Evolutionary conservation across 2,113 vertebrate species (phyloP).

Genomic region (Cyanocitta stelleri): DNA sequence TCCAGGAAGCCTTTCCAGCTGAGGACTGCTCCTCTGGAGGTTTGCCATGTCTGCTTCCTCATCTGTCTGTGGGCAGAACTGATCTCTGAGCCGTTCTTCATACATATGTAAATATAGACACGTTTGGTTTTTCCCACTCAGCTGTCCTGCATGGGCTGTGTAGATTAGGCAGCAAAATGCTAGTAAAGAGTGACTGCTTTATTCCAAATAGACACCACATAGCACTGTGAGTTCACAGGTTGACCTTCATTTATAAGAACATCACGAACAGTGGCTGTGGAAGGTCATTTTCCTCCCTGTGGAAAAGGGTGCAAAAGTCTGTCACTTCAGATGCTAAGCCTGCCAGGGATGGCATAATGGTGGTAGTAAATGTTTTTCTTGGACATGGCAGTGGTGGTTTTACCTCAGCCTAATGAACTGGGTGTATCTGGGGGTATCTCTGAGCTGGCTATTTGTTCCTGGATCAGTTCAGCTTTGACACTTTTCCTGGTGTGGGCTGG

Average conservation of each 20-base stretch:
- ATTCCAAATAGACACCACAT: neutral
- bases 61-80: neutral
- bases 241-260: neutral
- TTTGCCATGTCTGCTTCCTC: neutral
- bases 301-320: neutral
- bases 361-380: neutral
- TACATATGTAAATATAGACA: accelerated
- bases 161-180: neutral
- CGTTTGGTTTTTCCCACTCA: neutral
- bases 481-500: neutral
- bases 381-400: neutral
- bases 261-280: too few relatives aligned
- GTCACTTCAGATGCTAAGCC: too few relatives aligned
- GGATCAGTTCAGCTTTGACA: neutral
- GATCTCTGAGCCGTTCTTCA: accelerated
- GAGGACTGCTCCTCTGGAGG: neutral
- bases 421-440: neutral
- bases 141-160: neutral
- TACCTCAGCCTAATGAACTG: neutral
- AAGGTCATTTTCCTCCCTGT: neutral
- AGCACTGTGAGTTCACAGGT: neutral
- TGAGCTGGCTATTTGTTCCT: neutral
- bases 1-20: neutral
- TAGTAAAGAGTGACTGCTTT: neutral
- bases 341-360: neutral